A percentile compares a stretch with the other conserved stretches of the same genome.
phyloP scores from a whole-genome alignment of 2,797 vertebrate species.

The Caiman crocodilus region DNA sequence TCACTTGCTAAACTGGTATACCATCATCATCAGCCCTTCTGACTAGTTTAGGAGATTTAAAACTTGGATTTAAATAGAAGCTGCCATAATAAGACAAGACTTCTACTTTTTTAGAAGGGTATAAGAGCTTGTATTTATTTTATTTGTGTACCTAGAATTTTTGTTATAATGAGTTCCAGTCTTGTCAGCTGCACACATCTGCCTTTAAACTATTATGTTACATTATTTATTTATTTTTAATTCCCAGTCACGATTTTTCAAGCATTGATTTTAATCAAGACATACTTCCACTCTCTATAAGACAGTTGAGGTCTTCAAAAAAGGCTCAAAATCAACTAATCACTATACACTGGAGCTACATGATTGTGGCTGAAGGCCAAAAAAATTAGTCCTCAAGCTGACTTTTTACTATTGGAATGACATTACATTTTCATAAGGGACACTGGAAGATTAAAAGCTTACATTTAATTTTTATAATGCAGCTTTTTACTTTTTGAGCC shows the following conservation, averaged over 20 bases:
- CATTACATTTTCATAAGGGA: slow-evolving; percentile 39
- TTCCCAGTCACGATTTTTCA: slow-evolving; percentile 13
- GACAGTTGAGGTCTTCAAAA: not conserved
- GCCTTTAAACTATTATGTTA: slow-evolving; percentile 7
- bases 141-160: not conserved
- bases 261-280: slow-evolving; percentile 41
- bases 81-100: not conserved
- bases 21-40: not conserved
- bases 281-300: not conserved
- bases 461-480: slow-evolving; percentile 37
- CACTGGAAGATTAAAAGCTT: slow-evolving; percentile 17
- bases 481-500: slow-evolving; percentile 26
- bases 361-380: slow-evolving; percentile 31
- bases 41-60: not conserved
- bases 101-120: not conserved
- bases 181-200: slow-evolving; percentile 13
- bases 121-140: not conserved
- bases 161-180: not conserved
- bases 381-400: not conserved
- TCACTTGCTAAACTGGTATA: not conserved
- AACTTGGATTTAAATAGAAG: not conserved
- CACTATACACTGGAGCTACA: not conserved
- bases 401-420: slow-evolving; percentile 38
- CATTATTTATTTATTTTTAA: slow-evolving; percentile 29
- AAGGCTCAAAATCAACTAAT: not conserved